These are phyloP conservation scores for Gallinago nigripennis DNA, from an alignment of 2,797 vertebrate genomes.

Conservation along the genomic window DNA sequence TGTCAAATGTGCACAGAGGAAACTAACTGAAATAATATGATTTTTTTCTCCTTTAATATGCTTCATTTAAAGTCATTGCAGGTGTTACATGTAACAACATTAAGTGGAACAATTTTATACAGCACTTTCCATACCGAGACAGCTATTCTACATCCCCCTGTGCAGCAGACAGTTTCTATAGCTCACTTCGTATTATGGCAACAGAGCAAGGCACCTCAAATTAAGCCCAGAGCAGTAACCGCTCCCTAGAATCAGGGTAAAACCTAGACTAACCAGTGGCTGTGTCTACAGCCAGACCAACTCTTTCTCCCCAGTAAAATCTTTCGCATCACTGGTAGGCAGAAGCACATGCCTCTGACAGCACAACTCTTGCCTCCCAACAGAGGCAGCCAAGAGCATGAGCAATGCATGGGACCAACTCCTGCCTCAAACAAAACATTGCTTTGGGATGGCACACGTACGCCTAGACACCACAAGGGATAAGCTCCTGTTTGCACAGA, in stretches of 20 bases:
- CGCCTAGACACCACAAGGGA: background rate
- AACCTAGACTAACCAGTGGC: background rate
- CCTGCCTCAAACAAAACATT: rapidly evolving
- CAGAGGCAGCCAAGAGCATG: background rate
- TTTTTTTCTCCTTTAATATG: background rate
- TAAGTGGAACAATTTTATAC: background rate
- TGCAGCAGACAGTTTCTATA: background rate
- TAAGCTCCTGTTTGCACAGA: background rate
- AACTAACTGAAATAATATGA: background rate
- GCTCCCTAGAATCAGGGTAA: background rate
- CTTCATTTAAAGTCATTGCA: background rate
- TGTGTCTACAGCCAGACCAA: background rate
- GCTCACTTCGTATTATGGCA: background rate
- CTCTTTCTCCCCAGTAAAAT: background rate
- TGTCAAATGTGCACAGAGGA: conserved; percentile 17
- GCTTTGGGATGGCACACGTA: background rate
- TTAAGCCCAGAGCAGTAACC: rapidly evolving
- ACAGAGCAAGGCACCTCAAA: background rate
- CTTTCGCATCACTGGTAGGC: background rate
- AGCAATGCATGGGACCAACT: background rate
- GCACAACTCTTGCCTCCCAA: background rate
- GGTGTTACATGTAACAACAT: background rate
- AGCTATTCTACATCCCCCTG: background rate
- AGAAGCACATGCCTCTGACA: background rate
- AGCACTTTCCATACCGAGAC: background rate